Percentiles rank a stretch among this genome's conserved stretches.
Conservation (phyloP, 1,140 invertebrate genomes). For the Penaeus indicus region DNA sequence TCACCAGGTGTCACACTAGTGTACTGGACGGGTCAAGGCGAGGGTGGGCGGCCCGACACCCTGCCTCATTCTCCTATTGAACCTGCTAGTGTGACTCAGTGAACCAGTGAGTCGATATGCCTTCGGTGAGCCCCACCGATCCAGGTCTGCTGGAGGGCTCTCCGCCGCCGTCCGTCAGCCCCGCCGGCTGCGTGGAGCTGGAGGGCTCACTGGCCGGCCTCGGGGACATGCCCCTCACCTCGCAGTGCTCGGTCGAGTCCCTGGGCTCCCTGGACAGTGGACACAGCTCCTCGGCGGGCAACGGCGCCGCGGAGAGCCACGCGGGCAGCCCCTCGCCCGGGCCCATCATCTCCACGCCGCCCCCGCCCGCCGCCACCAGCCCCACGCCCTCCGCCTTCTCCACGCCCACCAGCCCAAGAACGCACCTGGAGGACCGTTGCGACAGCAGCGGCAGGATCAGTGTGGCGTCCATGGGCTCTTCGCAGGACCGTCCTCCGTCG, state of each 20-base stretch:
- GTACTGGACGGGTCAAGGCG: too few species aligned
- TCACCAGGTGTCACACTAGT: too few species aligned
- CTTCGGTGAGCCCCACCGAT: conserved; percentile 48
- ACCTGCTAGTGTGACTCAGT: too few species aligned
- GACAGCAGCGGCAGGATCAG: conserved; percentile 9
- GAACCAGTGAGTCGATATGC: conserved; percentile 20
- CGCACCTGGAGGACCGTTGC: not conserved
- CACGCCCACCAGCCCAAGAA: conserved; percentile 1
- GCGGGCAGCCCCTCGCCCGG: conserved; percentile 44
- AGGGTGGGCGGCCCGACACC: too few species aligned
- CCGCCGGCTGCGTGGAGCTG: conserved; percentile 50
- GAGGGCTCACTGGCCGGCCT: conserved; percentile 35
- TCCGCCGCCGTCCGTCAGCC: conserved; percentile 51
- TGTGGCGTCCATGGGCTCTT: conserved; percentile 43
- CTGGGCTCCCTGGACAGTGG: conserved; percentile 63
- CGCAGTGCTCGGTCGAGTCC: conserved; percentile 59
- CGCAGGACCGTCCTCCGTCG: conserved; percentile 45
- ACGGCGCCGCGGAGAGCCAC: conserved; percentile 37
- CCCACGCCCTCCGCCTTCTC: conserved; percentile 40
- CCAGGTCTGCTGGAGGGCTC: conserved; percentile 40
- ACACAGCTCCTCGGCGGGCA: conserved; percentile 56
- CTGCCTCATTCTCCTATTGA: too few species aligned
- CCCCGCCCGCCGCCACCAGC: conserved; percentile 23
- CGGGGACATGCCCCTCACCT: conserved; percentile 45
- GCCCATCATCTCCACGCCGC: conserved; percentile 9